Conservation (phyloP, 2,888 invertebrate species). For the Lycophotia porphyrea region DNA sequence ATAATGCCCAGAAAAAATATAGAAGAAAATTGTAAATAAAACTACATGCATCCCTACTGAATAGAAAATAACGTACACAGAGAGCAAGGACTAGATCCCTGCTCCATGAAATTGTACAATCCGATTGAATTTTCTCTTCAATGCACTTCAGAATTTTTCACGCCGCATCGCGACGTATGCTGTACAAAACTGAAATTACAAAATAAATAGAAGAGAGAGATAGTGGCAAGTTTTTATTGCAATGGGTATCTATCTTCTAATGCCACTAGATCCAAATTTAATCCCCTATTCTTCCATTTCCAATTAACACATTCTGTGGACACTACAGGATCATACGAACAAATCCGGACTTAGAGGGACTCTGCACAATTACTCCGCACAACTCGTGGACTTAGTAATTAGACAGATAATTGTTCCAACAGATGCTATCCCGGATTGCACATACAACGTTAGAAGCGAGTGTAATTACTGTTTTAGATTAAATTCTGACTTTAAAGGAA, state of each 20-base stretch:
- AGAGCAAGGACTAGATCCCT: slow-evolving; percentile 23
- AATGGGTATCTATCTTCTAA: not conserved
- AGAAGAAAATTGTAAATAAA: no score
- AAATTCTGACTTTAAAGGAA: slow-evolving; percentile 60
- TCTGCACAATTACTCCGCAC: slow-evolving; percentile 55
- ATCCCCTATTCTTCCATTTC: slow-evolving; percentile 30
- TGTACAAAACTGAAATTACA: slow-evolving; percentile 28
- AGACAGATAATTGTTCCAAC: slow-evolving; percentile 63
- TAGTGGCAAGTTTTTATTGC: not conserved
- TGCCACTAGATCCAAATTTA: slow-evolving; percentile 20
- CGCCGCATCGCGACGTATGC: not conserved
- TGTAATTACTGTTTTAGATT: slow-evolving; percentile 61
- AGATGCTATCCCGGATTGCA: slow-evolving; percentile 59
- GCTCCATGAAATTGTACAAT: slow-evolving; percentile 50
- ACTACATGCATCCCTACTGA: not conserved
- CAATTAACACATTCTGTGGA: slow-evolving; percentile 55
- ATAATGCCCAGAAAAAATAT: not conserved
- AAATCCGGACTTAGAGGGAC: slow-evolving; percentile 52
- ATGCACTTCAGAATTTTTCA: slow-evolving; percentile 51
- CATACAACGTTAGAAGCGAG: slow-evolving; percentile 59
- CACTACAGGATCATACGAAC: slow-evolving; percentile 53
- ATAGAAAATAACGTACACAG: slow-evolving; percentile 39
- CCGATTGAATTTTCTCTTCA: slow-evolving; percentile 54
- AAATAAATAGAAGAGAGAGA: slow-evolving; percentile 3
- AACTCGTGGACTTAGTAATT: slow-evolving; percentile 57